Evolutionary conservation across 2,888 invertebrate genomes (phyloP).

Genomic region (Strigamia transsilvanica): DNA sequence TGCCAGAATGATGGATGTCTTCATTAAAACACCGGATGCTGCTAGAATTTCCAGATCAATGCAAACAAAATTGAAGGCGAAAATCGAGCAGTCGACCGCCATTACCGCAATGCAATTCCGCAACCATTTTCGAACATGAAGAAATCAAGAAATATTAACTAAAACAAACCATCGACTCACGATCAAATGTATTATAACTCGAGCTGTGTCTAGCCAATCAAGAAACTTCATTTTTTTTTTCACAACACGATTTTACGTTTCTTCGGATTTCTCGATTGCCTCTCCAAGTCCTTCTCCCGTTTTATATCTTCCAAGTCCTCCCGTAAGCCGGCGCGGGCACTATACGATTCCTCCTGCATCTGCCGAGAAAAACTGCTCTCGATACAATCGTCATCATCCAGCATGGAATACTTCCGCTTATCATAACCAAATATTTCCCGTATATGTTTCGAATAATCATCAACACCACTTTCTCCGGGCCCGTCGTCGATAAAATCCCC

Average conservation of each 20-base stretch:
- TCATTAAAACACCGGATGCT: too few relatives aligned
- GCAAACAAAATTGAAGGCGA: too few relatives aligned
- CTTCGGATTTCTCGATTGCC: conserved; percentile 70
- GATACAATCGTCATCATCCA: conserved; percentile 78
- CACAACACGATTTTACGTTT: conserved; percentile 62
- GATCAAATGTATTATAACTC: too few relatives aligned
- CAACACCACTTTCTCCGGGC: conserved; percentile 70
- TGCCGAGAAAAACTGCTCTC: conserved; percentile 86
- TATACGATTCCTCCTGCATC: conserved; percentile 83
- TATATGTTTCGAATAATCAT: conserved; percentile 84
- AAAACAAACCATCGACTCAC: too few relatives aligned
- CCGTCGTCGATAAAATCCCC: conserved; percentile 95
- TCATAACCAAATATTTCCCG: conserved; percentile 93
- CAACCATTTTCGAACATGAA: too few relatives aligned
- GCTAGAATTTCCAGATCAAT: too few relatives aligned
- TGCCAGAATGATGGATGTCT: too few relatives aligned
- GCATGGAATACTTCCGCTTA: conserved; percentile 55
- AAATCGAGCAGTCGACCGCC: too few relatives aligned
- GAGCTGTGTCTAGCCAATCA: too few relatives aligned
- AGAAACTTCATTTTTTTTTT: too few relatives aligned
- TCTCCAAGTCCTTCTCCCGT: conserved; percentile 76
- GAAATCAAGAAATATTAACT: too few relatives aligned
- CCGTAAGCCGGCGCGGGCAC: conserved; percentile 71
- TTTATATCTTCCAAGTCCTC: conserved; percentile 93
- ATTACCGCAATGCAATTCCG: too few relatives aligned